Base-by-base conservation (phyloP, 2,113 vertebrate species). In the Jaculus jaculus region DNA sequence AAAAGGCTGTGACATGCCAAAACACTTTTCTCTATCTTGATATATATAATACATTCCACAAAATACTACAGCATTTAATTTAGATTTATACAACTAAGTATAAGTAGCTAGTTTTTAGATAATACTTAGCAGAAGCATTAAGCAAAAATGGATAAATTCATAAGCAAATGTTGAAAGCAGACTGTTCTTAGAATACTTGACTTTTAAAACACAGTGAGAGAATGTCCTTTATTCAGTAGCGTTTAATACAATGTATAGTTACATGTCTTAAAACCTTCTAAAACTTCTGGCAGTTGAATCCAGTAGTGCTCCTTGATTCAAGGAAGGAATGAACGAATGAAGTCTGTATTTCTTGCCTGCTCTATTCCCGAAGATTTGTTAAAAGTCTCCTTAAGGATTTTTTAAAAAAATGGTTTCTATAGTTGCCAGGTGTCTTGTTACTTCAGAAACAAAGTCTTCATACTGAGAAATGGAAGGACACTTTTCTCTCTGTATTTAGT, bases 291-390 rank as follows among this genome's bases (percentile, higher is more conserved):
- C 97, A 98, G 98, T 93, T 98, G 97, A 98, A 97, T 98, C 98
- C 98, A 96, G 98, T 98, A 97, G 97, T 98, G 98, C 98, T 99
- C 99, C 99, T 99, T 99, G 99, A 99, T 99, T 99, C 99, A 99
- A 99, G 99, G 99, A 99, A 99, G 98, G 98, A 54, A 54, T 54
- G 98, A 54, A 54, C 13, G 98, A 97, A 98, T 95, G 97, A 96
- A 97, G 94, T 98, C 97, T 98, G 98, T 97, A 97, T 98, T 97
- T 98, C 98, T 98, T 98, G 96, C 98, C 98, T 98, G 98, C 96
- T 98, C 98, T 98, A 98, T 95, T 98, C 98, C 98, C 95, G 97
- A 98, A 98, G 98, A 96, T 97, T 98, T 97, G 98, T 97, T 98
- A 98, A 97, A 98, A 97, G 97, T 96, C 97, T 98, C 97, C 97